Base-by-base conservation (phyloP, 2,113 vertebrate genomes). In the Brienomyrus longianalis region DNA sequence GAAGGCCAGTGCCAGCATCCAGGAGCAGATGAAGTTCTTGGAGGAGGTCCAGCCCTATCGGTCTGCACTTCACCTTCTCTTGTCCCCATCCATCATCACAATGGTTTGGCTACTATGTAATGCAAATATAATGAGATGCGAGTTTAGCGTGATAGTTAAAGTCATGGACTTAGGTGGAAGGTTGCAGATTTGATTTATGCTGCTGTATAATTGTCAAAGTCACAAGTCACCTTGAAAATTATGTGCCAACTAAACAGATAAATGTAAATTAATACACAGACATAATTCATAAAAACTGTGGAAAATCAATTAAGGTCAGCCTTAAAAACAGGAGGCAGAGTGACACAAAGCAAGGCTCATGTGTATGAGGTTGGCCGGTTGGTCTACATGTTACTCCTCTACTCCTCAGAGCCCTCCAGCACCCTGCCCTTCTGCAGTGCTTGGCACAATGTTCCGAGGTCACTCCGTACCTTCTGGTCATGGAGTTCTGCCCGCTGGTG, bases 401-500 rank as follows among this genome's bases (percentile, higher is more conserved):
- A 6, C 88, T 86, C 62, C 91, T n/a, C 91, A 98, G 98, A 91
- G 96, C 96, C 47, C 96, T 99, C 88, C 97, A 98, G 95, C 98
- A 99, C 94, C 95, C 95, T 88, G 97, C 98, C 91, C 97, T 99
- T 91, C 96, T 99, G 92, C 98, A 97, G 93, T 99, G 98, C 94
- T 95, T 99, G 94, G 97, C 98, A 62, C 98, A 99, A 94, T 99
- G 98, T 1, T 95, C 97, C 0, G 98, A 99, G 95, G 97, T 97
- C 94, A 98, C 98, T 2, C 98, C 98, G 0, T 99, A 98, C 95
- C 96, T 99, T 94, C 96, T 99, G 94, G 97, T 99, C 92, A 98
- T 99, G 98, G 98, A 99, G 94, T 97, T 98, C 95, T 99, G 98
- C 93, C 97, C 98, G 0, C 94, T 99, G 98, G 98, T 99, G 94